Percentiles rank a stretch among this genome's conserved stretches.
Conservation (phyloP, 2,797 vertebrate species). For the Artibeus lituratus region DNA sequence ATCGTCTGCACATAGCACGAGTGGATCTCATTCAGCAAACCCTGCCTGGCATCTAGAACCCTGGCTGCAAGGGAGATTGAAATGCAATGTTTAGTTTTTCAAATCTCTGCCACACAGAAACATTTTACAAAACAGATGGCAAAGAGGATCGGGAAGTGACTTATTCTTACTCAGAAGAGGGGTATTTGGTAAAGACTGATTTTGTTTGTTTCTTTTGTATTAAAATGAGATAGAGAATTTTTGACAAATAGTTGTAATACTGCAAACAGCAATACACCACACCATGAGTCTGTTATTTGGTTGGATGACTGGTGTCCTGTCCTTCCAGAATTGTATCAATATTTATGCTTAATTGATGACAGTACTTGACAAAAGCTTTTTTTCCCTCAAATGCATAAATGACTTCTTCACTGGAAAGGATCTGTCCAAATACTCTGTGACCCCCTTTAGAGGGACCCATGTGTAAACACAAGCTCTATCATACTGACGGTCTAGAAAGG, state of each 20-base stretch:
- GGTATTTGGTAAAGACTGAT: neutral
- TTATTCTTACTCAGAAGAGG: neutral
- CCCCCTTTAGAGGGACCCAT: neutral
- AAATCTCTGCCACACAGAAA: neutral
- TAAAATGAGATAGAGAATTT: neutral
- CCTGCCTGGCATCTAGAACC: neutral
- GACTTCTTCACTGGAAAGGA: neutral
- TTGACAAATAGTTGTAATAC: neutral
- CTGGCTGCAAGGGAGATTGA: neutral
- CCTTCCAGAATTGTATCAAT: neutral
- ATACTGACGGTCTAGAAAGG: neutral
- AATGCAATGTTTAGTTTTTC: neutral
- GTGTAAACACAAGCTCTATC: neutral
- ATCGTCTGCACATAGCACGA: neutral
- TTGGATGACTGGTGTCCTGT: neutral
- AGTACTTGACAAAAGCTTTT: neutral
- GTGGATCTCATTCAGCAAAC: neutral
- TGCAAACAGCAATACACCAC: neutral
- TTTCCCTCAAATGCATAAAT: neutral
- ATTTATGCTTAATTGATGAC: neutral
- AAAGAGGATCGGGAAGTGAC: neutral
- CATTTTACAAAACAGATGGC: neutral
- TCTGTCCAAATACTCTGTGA: neutral
- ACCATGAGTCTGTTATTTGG: neutral
- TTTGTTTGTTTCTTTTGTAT: neutral